Evolutionary conservation across 2,113 vertebrate genomes (phyloP), one percentile per base, ranked within the genome.

Genomic region (Charadrius vociferus): DNA sequence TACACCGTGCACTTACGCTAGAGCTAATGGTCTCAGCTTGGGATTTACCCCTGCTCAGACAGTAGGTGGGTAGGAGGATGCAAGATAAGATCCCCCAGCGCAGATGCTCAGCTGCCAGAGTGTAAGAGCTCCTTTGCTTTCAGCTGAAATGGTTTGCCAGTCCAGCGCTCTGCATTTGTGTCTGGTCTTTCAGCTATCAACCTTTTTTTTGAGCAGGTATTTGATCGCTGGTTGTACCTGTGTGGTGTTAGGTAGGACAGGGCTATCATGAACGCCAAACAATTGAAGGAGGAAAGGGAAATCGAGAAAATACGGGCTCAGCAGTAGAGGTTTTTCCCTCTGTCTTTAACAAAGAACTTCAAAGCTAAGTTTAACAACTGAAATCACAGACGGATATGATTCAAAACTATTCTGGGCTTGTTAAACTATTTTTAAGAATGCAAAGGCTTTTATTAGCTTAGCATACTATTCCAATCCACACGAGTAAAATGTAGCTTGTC

Each of bases 381-480:
- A 94, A 96, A 82, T 95, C 81, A 65, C 86, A 68, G 78, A 65
- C 59, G 11, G 91, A 86, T 80, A 47, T 90, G 78, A 92, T 88
- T 93, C 90, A 88, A 91, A 86, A 58, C 81, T 91, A 66, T 89
- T 94, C 95, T 80, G 65, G 62, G 80, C 67, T 93, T 63, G 63
- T 59, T 61, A 93, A 93, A 91, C 90, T 81, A 92, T 94, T 94
- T 96, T 96, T 91, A 89, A 94, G 95, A 93, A 88, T 39, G 61
- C 58, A 81, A 92, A 92, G 65, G 93, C 90, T 95, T 93, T 96
- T 91, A 88, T 92, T 90, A 92, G 77, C 53, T 85, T 88, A 86
- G 87, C 89, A 55, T 73, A 58, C 75, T 87, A 68, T 75, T 90
- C 85, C 67, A 81, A 90, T 95, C 82, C 66, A 67, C 92, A 43